Conservation (phyloP, 2,797 vertebrate species). For the Arctocebus calabarensis region DNA sequence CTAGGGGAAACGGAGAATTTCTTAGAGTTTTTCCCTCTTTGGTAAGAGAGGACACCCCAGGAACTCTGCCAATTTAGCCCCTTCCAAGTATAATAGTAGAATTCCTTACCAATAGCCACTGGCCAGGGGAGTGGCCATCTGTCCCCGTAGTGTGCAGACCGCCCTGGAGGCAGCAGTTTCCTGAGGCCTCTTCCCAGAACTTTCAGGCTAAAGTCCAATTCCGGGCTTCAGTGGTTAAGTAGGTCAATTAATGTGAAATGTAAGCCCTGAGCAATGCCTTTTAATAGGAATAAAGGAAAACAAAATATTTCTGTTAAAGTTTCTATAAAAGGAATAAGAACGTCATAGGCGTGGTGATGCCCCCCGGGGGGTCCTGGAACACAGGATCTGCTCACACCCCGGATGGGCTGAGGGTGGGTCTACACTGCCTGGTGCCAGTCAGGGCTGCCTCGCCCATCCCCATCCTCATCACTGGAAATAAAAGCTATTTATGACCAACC, state of each 20-base stretch:
- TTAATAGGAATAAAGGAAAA: not conserved
- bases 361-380: not conserved
- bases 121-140: not conserved
- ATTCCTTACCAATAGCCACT: not conserved
- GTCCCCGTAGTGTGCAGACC: not conserved
- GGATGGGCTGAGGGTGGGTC: not conserved
- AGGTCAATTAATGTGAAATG: not conserved
- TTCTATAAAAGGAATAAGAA: not conserved
- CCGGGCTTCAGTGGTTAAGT: not conserved
- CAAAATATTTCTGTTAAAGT: not conserved
- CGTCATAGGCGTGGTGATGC: rapidly evolving
- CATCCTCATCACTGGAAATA: not conserved
- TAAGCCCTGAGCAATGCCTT: not conserved
- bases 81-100: not conserved
- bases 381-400: not conserved
- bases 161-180: rapidly evolving
- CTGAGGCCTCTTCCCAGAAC: not conserved
- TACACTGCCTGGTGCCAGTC: not conserved
- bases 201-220: too few species aligned
- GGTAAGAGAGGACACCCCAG: not conserved
- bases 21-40: not conserved
- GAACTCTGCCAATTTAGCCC: not conserved
- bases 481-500: not conserved
- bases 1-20: not conserved
- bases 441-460: rapidly evolving